These are phyloP conservation scores for Chaitophorus viminalis DNA, from an alignment of 2,888 invertebrate species.

Conservation along the genomic window DNA sequence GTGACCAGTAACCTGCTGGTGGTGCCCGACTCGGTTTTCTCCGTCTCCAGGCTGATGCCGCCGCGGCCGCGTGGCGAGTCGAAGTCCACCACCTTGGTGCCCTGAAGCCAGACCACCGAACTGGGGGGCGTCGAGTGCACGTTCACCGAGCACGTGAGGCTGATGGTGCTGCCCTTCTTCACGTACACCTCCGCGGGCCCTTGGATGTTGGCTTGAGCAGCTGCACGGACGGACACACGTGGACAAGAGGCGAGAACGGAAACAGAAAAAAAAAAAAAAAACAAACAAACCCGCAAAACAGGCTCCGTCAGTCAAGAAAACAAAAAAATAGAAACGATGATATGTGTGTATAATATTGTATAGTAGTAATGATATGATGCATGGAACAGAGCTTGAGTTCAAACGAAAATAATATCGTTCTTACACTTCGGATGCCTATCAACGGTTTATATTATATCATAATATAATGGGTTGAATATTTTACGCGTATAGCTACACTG, in stretches of 20 bases:
- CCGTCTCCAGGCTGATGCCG: constrained; percentile 87
- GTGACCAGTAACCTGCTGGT: constrained; percentile 85
- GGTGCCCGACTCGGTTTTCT: constrained; percentile 83
- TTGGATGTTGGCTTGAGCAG: constrained; percentile 86
- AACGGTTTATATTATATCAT: too few species aligned
- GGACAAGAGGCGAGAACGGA: background rate
- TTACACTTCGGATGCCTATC: too few species aligned
- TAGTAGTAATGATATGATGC: too few species aligned
- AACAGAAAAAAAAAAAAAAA: background rate
- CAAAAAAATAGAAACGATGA: background rate
- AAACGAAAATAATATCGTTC: too few species aligned
- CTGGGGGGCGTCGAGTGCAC: constrained; percentile 83
- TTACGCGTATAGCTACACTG: too few species aligned
- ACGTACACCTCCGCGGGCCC: constrained; percentile 89
- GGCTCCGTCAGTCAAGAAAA: too few species aligned
- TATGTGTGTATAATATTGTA: too few species aligned
- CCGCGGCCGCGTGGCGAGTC: constrained; percentile 78
- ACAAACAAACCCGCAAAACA: too few species aligned
- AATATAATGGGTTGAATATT: too few species aligned
- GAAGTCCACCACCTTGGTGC: constrained; percentile 82
- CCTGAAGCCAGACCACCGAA: constrained; percentile 87
- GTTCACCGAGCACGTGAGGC: constrained; percentile 87
- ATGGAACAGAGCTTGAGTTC: too few species aligned
- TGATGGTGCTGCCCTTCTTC: constrained; percentile 90
- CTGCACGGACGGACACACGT: constrained; percentile 71